A percentile compares a stretch with the other conserved stretches of the same genome.
phyloP scores from a whole-genome alignment of 2,113 vertebrate genomes.

The Gasterosteus aculeatus region DNA sequence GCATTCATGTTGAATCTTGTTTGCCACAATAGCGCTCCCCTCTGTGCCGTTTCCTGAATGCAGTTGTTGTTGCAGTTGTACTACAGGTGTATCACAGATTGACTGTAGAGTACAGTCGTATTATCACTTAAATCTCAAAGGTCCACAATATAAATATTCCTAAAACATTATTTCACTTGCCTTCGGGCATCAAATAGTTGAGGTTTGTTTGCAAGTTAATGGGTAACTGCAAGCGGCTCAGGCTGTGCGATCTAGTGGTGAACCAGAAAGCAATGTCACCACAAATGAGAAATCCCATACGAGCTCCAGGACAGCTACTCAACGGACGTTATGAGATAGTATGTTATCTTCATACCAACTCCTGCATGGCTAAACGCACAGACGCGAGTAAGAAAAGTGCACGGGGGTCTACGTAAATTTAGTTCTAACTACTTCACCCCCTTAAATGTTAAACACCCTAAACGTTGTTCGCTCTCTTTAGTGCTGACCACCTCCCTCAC shows the following conservation, averaged over 20 bases:
- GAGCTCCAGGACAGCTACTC: not conserved
- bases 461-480: slow-evolving; percentile 3
- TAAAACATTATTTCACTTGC: not conserved
- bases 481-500: not conserved
- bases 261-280: not conserved
- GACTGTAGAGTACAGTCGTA: not conserved
- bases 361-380: not conserved
- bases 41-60: slow-evolving; percentile 25
- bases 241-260: not conserved
- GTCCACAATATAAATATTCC: not conserved
- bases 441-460: not conserved
- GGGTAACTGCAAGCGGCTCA: not conserved
- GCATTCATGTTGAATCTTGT: slow-evolving; percentile 68
- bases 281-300: not conserved
- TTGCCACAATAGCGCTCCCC: slow-evolving; percentile 33
- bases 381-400: not conserved
- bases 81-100: not conserved
- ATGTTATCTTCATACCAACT: not conserved
- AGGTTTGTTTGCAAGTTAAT: not conserved
- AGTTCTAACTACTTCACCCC: not conserved
- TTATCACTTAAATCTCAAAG: not conserved
- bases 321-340: not conserved
- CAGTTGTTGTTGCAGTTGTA: not conserved
- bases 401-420: not conserved
- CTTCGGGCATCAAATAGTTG: not conserved